Conservation (phyloP, 1,140 invertebrate genomes). For the Trissolcus basalis region DNA sequence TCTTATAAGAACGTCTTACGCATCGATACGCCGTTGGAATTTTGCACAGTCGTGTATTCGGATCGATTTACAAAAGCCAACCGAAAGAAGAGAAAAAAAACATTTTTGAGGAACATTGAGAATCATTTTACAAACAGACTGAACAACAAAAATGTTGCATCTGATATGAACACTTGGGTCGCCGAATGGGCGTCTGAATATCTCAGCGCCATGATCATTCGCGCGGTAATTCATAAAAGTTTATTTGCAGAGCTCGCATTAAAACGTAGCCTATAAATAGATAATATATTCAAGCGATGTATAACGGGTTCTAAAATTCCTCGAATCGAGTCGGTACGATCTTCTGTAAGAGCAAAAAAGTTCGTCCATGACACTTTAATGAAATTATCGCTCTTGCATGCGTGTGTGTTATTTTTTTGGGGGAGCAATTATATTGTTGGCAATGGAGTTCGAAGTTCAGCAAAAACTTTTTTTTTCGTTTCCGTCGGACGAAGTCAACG, state of each 20-base stretch:
- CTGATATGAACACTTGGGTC: conserved; percentile 17
- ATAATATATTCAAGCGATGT: conserved; percentile 52
- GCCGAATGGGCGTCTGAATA: conserved; percentile 35
- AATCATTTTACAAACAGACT: conserved; percentile 11
- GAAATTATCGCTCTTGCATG: too few species aligned
- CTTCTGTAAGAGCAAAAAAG: conserved; percentile 14
- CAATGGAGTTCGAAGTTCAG: background rate
- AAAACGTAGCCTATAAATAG: conserved; percentile 46
- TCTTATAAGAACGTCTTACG: too few species aligned
- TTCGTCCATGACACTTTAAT: background rate
- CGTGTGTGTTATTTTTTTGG: too few species aligned
- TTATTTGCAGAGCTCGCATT: conserved; percentile 41
- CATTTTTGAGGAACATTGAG: background rate
- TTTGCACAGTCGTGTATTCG: too few species aligned
- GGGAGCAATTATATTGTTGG: background rate
- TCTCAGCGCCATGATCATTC: conserved; percentile 28
- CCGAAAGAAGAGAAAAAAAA: too few species aligned
- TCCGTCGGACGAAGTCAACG: too few species aligned
- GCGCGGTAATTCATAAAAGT: conserved; percentile 44
- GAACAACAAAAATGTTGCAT: conserved; percentile 33
- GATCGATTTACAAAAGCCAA: too few species aligned
- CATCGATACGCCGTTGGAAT: too few species aligned
- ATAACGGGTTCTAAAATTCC: conserved; percentile 55
- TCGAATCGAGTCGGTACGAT: conserved; percentile 35
- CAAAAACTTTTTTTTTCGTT: background rate